A percentile compares a stretch with the other conserved stretches of the same genome.
Conservation (phyloP, 2,888 invertebrate genomes). For the Drosophila anceps region DNA sequence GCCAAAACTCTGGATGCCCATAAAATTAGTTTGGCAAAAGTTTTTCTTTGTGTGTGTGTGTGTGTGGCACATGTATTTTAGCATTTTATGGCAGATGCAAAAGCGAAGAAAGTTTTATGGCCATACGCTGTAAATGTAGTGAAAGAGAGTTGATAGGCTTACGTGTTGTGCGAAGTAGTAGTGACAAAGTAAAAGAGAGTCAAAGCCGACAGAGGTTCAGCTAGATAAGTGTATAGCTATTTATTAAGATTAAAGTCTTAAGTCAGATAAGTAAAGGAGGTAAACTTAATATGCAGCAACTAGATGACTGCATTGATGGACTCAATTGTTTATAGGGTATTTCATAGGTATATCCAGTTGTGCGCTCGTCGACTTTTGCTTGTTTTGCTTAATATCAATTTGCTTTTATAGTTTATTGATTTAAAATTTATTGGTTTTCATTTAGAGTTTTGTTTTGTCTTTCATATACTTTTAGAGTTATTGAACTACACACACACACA, state of each 20-base stretch:
- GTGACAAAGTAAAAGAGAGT: no score
- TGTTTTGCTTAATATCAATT: constrained; percentile 8
- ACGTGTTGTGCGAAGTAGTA: neutral
- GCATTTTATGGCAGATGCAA: constrained; percentile 56
- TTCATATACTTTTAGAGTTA: constrained; percentile 2
- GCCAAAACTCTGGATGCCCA: constrained; percentile 15
- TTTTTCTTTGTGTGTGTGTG: constrained; percentile 2
- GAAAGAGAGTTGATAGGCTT: neutral
- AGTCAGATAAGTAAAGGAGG: no score
- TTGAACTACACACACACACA: neutral
- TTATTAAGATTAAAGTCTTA: no score
- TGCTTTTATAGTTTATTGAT: constrained; percentile 29
- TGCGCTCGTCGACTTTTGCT: constrained; percentile 11
- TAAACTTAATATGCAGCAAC: no score
- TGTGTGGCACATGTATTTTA: constrained; percentile 20
- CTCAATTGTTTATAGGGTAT: neutral
- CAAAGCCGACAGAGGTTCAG: no score
- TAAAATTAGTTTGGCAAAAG: constrained; percentile 31
- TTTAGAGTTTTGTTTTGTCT: constrained; percentile 11
- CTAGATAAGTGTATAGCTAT: no score
- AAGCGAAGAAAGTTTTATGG: neutral
- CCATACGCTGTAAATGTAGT: neutral
- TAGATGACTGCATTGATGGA: neutral
- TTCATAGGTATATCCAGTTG: neutral
- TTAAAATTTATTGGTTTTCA: constrained; percentile 28